These are phyloP conservation scores for Rhynchomys soricoides DNA, from an alignment of 2,113 vertebrate species.

Conservation along the genomic window DNA sequence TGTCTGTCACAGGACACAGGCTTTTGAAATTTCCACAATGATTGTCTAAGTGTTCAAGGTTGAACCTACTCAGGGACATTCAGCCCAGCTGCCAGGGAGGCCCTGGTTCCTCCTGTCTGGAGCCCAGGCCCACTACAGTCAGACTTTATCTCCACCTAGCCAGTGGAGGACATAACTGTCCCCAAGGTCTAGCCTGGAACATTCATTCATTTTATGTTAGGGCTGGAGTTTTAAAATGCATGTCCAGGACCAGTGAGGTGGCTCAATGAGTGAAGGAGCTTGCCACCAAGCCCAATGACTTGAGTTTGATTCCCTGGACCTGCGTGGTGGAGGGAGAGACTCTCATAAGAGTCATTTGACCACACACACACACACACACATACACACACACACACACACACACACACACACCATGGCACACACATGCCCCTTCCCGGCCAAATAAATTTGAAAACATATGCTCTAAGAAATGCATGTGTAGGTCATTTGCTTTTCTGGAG, in stretches of 20 bases:
- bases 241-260: not conserved
- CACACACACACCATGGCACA: not conserved
- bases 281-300: not conserved
- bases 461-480: not conserved
- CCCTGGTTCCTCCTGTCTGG: not conserved
- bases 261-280: not conserved
- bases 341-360: not conserved
- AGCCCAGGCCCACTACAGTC: not conserved
- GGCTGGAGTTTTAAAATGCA: not conserved
- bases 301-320: not conserved
- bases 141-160: not conserved
- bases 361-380: not conserved
- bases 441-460: not conserved
- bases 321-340: not conserved
- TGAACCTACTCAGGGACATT: not conserved
- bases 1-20: not conserved
- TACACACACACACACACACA: not conserved
- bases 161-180: not conserved
- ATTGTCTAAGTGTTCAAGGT: constrained; percentile 14
- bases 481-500: not conserved
- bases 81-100: not conserved
- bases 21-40: not conserved
- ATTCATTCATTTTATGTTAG: not conserved
- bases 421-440: not conserved
- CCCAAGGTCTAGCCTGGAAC: not conserved